Evolutionary conservation across 2,113 vertebrate species (phyloP).

Genomic region (Gymnogyps californianus): DNA sequence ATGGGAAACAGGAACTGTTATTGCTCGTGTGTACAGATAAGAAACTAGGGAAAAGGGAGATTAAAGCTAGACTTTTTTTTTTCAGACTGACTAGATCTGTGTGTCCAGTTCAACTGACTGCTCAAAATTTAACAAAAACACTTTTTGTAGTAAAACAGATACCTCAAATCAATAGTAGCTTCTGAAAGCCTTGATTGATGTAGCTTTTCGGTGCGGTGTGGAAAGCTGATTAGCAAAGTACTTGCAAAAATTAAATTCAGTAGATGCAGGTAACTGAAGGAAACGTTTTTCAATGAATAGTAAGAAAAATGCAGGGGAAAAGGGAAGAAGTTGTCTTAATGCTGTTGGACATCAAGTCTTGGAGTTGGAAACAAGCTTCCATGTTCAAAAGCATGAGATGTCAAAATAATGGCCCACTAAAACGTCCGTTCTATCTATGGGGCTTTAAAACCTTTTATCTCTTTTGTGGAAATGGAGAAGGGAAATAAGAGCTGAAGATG

Average conservation of each 20-base stretch:
- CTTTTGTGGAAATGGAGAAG: background rate
- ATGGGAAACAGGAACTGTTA: background rate
- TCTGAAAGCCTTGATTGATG: background rate
- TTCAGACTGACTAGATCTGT: background rate
- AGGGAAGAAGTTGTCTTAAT: background rate
- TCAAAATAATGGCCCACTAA: background rate
- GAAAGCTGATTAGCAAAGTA: background rate
- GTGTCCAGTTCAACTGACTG: background rate
- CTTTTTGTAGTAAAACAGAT: background rate
- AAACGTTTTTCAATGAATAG: background rate
- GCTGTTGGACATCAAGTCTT: background rate
- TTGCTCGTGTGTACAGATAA: background rate
- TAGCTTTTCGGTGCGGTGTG: background rate
- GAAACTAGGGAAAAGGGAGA: background rate
- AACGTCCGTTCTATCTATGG: background rate
- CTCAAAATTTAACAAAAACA: background rate
- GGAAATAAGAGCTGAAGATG: background rate
- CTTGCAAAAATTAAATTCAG: background rate
- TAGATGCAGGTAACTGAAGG: background rate
- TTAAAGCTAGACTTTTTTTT: background rate
- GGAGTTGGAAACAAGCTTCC: background rate
- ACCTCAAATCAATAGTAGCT: background rate
- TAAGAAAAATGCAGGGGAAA: background rate
- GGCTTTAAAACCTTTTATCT: background rate
- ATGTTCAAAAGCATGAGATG: background rate